Conservation (phyloP, 2,888 invertebrate genomes). For the Drosophila austrosaltans region DNA sequence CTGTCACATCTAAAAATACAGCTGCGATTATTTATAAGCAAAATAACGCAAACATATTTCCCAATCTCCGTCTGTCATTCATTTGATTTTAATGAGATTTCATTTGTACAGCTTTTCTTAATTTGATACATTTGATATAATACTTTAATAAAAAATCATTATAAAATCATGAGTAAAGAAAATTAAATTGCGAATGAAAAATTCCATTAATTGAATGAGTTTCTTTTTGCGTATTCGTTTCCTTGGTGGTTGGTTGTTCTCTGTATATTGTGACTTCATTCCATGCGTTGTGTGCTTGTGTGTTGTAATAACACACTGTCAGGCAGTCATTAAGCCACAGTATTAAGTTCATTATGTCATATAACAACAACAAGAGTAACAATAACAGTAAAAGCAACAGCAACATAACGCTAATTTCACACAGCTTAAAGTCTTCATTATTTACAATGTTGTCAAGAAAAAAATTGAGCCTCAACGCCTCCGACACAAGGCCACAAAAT, state of each 20-base stretch:
- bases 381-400: conserved; percentile 19
- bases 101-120: conserved; percentile 33
- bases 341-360: conserved; percentile 68
- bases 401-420: conserved; percentile 68
- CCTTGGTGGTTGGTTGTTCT: neutral
- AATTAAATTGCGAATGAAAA: neutral
- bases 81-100: conserved; percentile 45
- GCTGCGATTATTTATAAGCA: too few relatives aligned
- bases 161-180: neutral
- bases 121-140: neutral
- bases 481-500: conserved; percentile 62
- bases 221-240: neutral
- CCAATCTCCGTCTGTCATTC: too few relatives aligned
- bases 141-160: neutral
- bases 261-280: neutral
- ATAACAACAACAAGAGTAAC: conserved; percentile 31
- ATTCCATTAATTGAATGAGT: conserved; percentile 5
- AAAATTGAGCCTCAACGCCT: conserved; percentile 66
- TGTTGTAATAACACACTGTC: conserved; percentile 7
- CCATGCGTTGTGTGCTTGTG: conserved; percentile 1
- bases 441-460: conserved; percentile 69
- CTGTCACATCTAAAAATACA: too few relatives aligned
- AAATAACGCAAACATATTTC: too few relatives aligned
- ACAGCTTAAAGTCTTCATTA: conserved; percentile 79
- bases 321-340: conserved; percentile 52